A percentile compares a stretch with the other conserved stretches of the same genome.
Conservation (phyloP, 2,888 invertebrate species). For the Drosophila peninsularis region DNA sequence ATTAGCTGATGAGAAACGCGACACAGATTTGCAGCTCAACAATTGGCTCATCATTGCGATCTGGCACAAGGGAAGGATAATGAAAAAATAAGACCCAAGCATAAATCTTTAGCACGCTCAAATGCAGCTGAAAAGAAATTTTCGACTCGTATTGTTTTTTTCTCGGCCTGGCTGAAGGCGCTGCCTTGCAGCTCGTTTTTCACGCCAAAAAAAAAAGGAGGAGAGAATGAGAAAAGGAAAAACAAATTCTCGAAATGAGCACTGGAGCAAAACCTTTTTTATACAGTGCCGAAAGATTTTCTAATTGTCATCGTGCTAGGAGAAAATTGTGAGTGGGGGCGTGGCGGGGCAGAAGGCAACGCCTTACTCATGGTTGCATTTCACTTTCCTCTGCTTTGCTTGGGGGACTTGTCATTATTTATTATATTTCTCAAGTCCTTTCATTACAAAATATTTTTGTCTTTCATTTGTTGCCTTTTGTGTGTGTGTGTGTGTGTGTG, state of each 20-base stretch:
- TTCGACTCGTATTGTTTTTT: conserved; percentile 20
- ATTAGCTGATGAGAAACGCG: conserved; percentile 42
- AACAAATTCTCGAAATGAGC: conserved; percentile 48
- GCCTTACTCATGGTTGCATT: conserved; percentile 45
- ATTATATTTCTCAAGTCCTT: conserved; percentile 77
- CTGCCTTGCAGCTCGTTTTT: conserved; percentile 60
- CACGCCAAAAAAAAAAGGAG: conserved; percentile 29
- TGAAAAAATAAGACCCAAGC: conserved; percentile 37
- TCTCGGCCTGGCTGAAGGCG: neutral
- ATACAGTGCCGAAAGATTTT: conserved; percentile 57
- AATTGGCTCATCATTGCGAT: conserved; percentile 34
- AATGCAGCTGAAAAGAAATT: conserved; percentile 51
- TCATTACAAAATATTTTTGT: conserved; percentile 75
- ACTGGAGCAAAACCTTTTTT: conserved; percentile 45
- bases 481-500: conserved; percentile 19
- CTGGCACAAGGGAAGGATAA: conserved; percentile 18
- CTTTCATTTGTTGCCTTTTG: conserved; percentile 71
- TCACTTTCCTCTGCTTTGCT: conserved; percentile 45
- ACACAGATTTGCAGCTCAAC: conserved; percentile 21
- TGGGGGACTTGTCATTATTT: conserved; percentile 71
- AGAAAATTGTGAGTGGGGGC: neutral
- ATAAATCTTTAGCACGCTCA: conserved; percentile 45
- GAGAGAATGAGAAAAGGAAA: neutral
- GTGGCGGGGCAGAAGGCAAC: neutral
- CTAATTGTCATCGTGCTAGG: conserved; percentile 67